A percentile compares a stretch with the other conserved stretches of the same genome.
These are phyloP conservation scores for Psittacula echo DNA, from an alignment of 2,797 vertebrate species.

Conservation along the genomic window DNA sequence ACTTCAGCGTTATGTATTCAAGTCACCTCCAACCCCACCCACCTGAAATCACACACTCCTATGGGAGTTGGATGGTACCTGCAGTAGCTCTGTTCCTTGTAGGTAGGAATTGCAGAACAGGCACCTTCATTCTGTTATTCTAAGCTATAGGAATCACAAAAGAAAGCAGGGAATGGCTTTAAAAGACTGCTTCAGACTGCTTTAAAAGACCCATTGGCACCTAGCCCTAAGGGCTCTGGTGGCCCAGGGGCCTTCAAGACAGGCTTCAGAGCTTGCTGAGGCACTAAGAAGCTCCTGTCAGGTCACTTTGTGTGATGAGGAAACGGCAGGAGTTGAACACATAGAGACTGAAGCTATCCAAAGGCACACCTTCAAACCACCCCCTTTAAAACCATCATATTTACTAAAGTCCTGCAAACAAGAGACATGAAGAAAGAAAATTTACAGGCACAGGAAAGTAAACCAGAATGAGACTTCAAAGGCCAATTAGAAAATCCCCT, in stretches of 20 bases:
- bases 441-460: constrained; percentile 14
- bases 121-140: neutral
- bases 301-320: neutral
- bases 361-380: neutral
- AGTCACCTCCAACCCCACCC: neutral
- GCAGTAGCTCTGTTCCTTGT: neutral
- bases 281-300: neutral
- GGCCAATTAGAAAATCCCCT: neutral
- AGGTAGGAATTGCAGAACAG: neutral
- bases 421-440: constrained; percentile 4
- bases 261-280: neutral
- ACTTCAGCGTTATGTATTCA: neutral
- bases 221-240: neutral
- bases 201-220: neutral
- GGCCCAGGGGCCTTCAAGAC: neutral
- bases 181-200: neutral
- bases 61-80: neutral
- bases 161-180: neutral
- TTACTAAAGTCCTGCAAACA: neutral
- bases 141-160: neutral
- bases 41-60: neutral
- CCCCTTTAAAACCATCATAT: neutral
- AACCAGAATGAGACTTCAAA: constrained; percentile 18
- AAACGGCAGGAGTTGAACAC: neutral
- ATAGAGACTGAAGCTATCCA: neutral